Evolutionary conservation across 2,113 vertebrate species (phyloP), one percentile per base, ranked within the genome.

Genomic region (Lutjanus erythropterus): DNA sequence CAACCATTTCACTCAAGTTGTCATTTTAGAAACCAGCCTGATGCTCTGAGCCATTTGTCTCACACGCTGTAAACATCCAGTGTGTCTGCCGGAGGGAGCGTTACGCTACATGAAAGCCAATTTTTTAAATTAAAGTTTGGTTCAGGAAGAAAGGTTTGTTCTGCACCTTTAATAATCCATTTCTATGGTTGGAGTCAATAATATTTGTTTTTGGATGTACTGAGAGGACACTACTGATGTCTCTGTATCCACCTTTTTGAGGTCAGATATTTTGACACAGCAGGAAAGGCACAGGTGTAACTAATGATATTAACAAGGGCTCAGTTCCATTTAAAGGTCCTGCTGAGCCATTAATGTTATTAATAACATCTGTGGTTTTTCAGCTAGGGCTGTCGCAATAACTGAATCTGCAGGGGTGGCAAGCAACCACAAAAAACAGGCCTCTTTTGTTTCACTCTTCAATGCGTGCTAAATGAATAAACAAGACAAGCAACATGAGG

Each of bases 281-380:
- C 33, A 58, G 41, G 39, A 41, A 47, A 41, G 2, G n/a, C 14
- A 59, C 27, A 59, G 53, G 29, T 41, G 55, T 35, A 37, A 39
- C 39, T 70, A 75, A 75, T 71, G 9, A 33, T 37, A n/a, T 64
- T 56, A 71, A 37, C 19, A 5, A 19, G n/a, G n/a, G n/a, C n/a
- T n/a, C n/a, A n/a, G n/a, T n/a, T n/a, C n/a, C n/a, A n/a, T n/a
- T n/a, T n/a, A n/a, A n/a, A n/a, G n/a, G n/a, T n/a, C n/a, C n/a
- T n/a, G n/a, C 67, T 53, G 23, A 53, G 47, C 35, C 49, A 31
- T 58, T 6, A n/a, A 35, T 71, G 41, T 23, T 50, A 58, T 59
- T 65, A 55, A 50, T 82, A 59, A 71, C 11, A 56, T 2, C 23
- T 16, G 8, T 27, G 70, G 2, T 4, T 72, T 56, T 35, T 29